Base-by-base conservation (phyloP, 2,113 vertebrate species). In the Kryptolebias marmoratus region DNA sequence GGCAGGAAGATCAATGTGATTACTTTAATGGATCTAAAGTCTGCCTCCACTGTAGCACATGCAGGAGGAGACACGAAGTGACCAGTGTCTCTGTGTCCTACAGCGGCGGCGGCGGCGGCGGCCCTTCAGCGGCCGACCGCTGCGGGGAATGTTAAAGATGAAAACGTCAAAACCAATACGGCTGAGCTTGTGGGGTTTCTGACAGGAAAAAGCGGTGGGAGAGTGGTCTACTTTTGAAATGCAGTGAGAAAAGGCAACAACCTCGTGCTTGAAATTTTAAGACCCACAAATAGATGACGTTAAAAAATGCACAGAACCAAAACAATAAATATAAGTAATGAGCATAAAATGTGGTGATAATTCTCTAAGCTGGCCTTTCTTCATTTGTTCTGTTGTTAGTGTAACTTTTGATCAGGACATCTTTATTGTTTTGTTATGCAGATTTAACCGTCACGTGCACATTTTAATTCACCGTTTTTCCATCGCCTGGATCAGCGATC, bases 11-110 rank as follows among this genome's bases (percentile, higher is more conserved):
- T 57, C 49, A 47, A 44, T 71, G 65, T 60, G 66, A 81, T 71
- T 55, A 70, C 39, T 71, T 64, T 60, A 79, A 75, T 81, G 70
- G 53, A 61, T 15, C 28, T 64, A 27, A 64, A 54, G 32, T 61
- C 66, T 69, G 61, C 16, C 10, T 42, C 36, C 32, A 0, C 53
- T 69, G 13, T 61, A 53, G 13, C 15, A 44, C n/a, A n/a, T 49
- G n/a, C 64, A 71, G 39, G 36, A 28, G 27, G 11, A 67, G 39
- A 44, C 32, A 15, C 65, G 48, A 66, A 22, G 56, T 7, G 42
- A 28, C 32, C 54, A 0, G 16, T 49, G 0, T 53, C 52, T 18
- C 15, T 58, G 67, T 30, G 42, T 70, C 47, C 36, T 59, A 39
- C 54, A 28, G 54, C 60, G 53, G 5, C 39, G 67, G 52, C 27